phyloP scores from a whole-genome alignment of 1,140 invertebrate genomes.

The Drosophila trapezifrons region DNA sequence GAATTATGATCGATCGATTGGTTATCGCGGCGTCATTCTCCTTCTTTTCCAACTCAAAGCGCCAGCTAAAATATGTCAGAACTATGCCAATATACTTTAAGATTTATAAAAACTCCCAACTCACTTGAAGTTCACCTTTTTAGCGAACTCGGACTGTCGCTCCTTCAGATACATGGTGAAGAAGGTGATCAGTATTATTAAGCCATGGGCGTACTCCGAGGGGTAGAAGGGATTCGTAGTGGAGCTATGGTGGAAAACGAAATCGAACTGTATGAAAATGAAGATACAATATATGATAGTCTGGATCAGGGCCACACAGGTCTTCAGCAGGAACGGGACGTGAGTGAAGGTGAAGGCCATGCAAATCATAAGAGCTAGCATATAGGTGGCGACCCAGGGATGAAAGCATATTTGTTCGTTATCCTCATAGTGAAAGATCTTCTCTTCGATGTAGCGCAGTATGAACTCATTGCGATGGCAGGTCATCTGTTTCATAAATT shows the following conservation, averaged over 20 bases:
- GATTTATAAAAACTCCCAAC: not conserved
- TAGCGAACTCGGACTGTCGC: conserved; percentile 94
- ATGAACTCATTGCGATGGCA: conserved; percentile 27
- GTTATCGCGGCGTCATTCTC: conserved; percentile 90
- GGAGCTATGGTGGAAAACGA: conserved; percentile 86
- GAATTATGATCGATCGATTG: conserved; percentile 91
- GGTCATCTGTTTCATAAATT: conserved; percentile 12
- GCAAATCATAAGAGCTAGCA: conserved; percentile 90
- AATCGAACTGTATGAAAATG: conserved; percentile 86
- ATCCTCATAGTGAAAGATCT: conserved; percentile 48
- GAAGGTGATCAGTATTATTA: conserved; percentile 88
- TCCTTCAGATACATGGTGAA: conserved; percentile 91
- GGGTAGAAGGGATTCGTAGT: conserved; percentile 88
- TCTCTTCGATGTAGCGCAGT: conserved; percentile 37
- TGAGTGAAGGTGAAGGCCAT: conserved; percentile 92
- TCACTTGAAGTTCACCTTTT: conserved; percentile 89
- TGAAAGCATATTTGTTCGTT: conserved; percentile 84
- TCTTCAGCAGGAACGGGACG: conserved; percentile 92
- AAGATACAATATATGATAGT: conserved; percentile 88
- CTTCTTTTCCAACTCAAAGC: conserved; percentile 90
- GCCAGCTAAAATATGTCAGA: conserved; percentile 87
- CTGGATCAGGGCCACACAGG: conserved; percentile 88
- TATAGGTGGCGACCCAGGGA: conserved; percentile 91
- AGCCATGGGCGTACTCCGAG: conserved; percentile 88
- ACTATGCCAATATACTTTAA: not conserved